Evolutionary conservation across 1,140 invertebrate genomes (phyloP).

Genomic region (Anastatus disparis): DNA sequence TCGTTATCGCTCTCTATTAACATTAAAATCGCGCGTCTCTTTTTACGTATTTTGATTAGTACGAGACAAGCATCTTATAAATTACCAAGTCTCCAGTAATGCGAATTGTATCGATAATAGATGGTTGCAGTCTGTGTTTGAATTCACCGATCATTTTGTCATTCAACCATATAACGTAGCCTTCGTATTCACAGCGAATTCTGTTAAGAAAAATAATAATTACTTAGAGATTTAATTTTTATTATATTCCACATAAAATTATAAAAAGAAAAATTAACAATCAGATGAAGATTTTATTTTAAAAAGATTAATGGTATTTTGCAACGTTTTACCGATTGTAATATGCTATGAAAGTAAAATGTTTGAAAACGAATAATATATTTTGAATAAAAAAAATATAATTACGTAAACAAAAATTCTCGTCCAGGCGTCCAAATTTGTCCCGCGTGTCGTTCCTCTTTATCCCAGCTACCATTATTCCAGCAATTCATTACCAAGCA

Average conservation of each 20-base stretch:
- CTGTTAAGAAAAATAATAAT: conserved; percentile 44
- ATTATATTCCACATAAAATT: too few relatives aligned
- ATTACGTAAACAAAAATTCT: conserved; percentile 62
- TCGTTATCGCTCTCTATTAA: not conserved
- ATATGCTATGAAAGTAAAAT: too few relatives aligned
- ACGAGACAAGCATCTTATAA: conserved; percentile 38
- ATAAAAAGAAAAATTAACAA: too few relatives aligned
- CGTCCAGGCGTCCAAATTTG: conserved; percentile 62
- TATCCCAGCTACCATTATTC: conserved; percentile 59
- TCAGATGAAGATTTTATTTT: too few relatives aligned
- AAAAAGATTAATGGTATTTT: too few relatives aligned
- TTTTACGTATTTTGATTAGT: not conserved
- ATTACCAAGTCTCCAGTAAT: conserved; percentile 61
- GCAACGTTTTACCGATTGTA: too few relatives aligned
- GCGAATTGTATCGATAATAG: conserved; percentile 54
- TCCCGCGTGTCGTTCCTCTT: conserved; percentile 62
- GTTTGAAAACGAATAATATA: too few relatives aligned
- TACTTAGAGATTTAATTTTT: too few relatives aligned
- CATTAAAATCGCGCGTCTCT: not conserved
- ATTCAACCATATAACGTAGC: conserved; percentile 59
- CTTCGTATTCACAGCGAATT: conserved; percentile 56
- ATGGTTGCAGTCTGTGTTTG: conserved; percentile 55
- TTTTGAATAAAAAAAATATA: not conserved
- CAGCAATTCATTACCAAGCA: conserved; percentile 66
- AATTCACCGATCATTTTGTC: conserved; percentile 62